Evolutionary conservation across 2,797 vertebrate species (phyloP).

Genomic region (Pseudochromis fuscus): DNA sequence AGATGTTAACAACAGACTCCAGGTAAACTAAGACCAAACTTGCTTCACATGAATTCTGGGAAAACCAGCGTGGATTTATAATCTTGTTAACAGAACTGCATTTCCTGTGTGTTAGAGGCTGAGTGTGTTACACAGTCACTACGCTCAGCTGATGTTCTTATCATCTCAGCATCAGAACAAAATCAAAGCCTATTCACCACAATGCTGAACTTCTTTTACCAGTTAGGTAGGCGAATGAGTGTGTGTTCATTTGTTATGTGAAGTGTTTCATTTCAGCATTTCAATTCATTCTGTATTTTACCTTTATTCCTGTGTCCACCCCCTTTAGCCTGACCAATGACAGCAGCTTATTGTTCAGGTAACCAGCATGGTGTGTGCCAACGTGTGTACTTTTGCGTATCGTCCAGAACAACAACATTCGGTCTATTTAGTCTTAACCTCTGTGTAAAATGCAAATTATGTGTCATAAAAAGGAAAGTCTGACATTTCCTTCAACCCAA

Average conservation of each 20-base stretch:
- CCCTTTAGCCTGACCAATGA: conserved; percentile 72
- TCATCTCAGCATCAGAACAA: not conserved
- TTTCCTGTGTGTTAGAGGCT: not conserved
- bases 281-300: conserved; percentile 45
- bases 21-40: not conserved
- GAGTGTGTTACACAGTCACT: not conserved
- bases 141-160: not conserved
- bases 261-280: not conserved
- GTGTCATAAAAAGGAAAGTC: conserved; percentile 12
- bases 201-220: not conserved
- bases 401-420: conserved; percentile 20
- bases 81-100: not conserved
- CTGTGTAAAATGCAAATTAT: conserved; percentile 18
- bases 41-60: not conserved
- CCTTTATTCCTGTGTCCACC: conserved; percentile 43
- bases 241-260: not conserved
- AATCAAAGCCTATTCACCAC: not conserved
- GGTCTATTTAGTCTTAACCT: conserved; percentile 26
- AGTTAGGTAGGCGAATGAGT: not conserved
- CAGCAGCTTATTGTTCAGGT: conserved; percentile 69
- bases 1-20: too few species aligned
- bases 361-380: conserved; percentile 68
- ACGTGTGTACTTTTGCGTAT: conserved; percentile 25
- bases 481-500: conserved; percentile 31
- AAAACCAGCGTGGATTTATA: not conserved